Evolutionary conservation across 2,797 vertebrate species (phyloP), one percentile per base, ranked within the genome.

Genomic region (Alcedo atthis): DNA sequence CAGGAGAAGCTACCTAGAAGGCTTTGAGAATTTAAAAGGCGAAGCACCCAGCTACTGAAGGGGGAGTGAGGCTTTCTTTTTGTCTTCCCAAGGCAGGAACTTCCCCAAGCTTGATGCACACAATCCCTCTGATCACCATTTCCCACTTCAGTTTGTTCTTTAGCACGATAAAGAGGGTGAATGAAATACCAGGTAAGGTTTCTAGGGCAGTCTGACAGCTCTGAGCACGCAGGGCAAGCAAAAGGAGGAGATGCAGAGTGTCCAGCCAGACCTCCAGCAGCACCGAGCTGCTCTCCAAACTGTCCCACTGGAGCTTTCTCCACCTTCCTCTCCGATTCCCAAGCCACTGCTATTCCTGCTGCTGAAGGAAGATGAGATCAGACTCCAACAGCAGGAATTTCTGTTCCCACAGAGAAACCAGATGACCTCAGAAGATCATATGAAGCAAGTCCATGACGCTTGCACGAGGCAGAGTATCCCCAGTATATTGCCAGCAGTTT

Each of bases 371-470:
- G 74, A 94, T 69, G 90, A 95, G 89, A 92, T 94, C 90, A 91
- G 94, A 68, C 89, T 85, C 85, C 88, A 78, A 1, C 64, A 42
- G 2, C 45, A 66, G 71, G 96, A 95, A 92, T 92, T 91, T 83
- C 81, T 80, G 91, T 97, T 97, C 96, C 95, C 97, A 97, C 91
- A 95, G 93, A 94, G 96, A 92, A 96, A 96, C 64, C 18, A 62
- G 92, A 96, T 97, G 96, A 97, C 84, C 96, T 97, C 96, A 97
- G 92, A 97, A 87, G 93, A 96, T 89, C 92, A 43, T 91, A 81
- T 92, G 89, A 96, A 96, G 94, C 89, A 81, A 96, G 94, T 66
- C 95, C 96, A 79, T 85, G 93, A 97, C 96, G 94, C 97, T 96
- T 97, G 89, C 81, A 96, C n/a, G 85, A 73, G 91, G 94, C 95